Base-by-base conservation (phyloP, 2,113 vertebrate genomes). In the Paracyprichromis sp. region DNA sequence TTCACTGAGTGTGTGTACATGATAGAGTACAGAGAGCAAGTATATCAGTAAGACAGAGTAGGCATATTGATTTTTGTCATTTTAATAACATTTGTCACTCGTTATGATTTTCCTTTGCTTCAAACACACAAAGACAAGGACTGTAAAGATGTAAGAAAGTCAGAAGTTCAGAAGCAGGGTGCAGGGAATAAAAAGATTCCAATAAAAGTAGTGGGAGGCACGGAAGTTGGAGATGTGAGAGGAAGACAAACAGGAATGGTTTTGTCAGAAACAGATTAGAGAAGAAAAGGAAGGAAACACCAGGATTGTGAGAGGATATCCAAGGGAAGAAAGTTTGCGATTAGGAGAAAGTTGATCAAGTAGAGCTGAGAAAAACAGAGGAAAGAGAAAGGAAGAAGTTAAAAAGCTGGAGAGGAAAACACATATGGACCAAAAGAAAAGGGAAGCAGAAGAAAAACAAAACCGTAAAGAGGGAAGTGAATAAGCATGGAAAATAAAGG, bases 231-330 rank as follows among this genome's bases (percentile, higher is more conserved):
- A 88, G 69, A 83, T n/a, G 50, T 56, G 56, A 54, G 36, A 83
- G 80, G 52, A 86, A 91, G 56, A 45, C 59, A 85, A 81, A 86
- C 50, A 69, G 81, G 87, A 90, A 80, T 19, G 29, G 16, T 34
- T 84, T 91, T 86, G 66, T 84, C 71, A 29, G 57, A 66, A 86
- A 69, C 34, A 45, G 26, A 90, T 88, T 86, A 54, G 63, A 31
- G 40, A 66, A 85, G 80, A 82, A 84, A 84, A 56, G 83, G 81
- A 63, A 89, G 84, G 83, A 92, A 92, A 54, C n/a, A 57, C 31
- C 57, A 69, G 85, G 85, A 34, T 86, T 9, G 19, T 45, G 36
- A 83, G 81, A 82, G 38, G 31, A 90, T 63, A 82, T 53, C 69
- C 16, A 61, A 50, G 56, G 71, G 36, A 86, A 47, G 43, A 63